Evolutionary conservation across 2,888 invertebrate species (phyloP).

Genomic region (Oscheius sp.): DNA sequence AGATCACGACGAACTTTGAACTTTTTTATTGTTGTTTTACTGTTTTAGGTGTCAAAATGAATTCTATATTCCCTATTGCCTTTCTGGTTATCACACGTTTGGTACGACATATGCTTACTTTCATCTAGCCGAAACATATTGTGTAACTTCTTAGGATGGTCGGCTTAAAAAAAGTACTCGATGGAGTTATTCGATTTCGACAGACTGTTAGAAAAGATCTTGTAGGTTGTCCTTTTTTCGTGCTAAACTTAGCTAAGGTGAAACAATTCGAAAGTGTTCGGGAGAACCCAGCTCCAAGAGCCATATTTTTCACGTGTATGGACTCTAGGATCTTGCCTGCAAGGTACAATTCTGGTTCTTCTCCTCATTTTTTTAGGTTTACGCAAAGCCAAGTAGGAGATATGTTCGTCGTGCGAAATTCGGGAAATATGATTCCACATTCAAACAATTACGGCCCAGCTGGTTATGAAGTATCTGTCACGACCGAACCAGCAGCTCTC

Average conservation of each 20-base stretch:
- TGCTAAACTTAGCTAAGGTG: slow-evolving; percentile 73
- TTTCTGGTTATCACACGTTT: neutral
- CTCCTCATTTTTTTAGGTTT: slow-evolving; percentile 39
- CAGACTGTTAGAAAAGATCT: slow-evolving; percentile 67
- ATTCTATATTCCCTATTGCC: neutral
- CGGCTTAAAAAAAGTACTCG: slow-evolving; percentile 65
- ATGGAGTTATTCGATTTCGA: slow-evolving; percentile 69
- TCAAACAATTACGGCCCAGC: slow-evolving; percentile 83
- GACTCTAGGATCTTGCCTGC: slow-evolving; percentile 97
- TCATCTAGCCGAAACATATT: neutral
- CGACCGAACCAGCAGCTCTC: slow-evolving; percentile 93
- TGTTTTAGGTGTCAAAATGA: neutral
- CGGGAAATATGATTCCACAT: slow-evolving; percentile 93
- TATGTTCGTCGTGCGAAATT: slow-evolving; percentile 97
- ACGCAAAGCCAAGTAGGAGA: slow-evolving; percentile 82
- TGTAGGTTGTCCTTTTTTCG: too few species aligned
- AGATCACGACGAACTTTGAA: slow-evolving; percentile 17
- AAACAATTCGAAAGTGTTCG: slow-evolving; percentile 90
- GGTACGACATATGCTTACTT: neutral
- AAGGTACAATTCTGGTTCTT: slow-evolving; percentile 76
- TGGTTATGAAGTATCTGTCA: slow-evolving; percentile 78
- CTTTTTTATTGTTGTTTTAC: slow-evolving; percentile 6
- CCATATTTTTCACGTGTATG: slow-evolving; percentile 97
- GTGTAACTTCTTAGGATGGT: slow-evolving; percentile 44
- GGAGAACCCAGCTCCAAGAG: slow-evolving; percentile 93